A percentile compares a stretch with the other conserved stretches of the same genome.
Conservation (phyloP, 2,888 invertebrate genomes). For the Scaptomyza parva region DNA sequence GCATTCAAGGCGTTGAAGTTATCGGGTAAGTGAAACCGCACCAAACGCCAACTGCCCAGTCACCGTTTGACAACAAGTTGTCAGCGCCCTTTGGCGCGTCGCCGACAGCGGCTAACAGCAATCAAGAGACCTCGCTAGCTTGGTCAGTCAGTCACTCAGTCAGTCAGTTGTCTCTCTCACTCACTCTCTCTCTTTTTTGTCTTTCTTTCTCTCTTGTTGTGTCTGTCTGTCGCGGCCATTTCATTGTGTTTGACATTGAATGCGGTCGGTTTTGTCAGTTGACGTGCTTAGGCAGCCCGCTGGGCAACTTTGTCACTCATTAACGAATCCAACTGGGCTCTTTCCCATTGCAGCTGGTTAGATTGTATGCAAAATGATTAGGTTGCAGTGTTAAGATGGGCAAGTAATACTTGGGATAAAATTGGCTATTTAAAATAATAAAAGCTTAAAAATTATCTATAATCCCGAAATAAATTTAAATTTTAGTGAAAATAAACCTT, state of each 20-base stretch:
- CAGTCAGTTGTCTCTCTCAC: conserved; percentile 58
- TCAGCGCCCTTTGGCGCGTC: conserved; percentile 70
- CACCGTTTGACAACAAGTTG: conserved; percentile 68
- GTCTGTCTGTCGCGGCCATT: conserved; percentile 55
- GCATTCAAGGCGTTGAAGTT: conserved; percentile 91
- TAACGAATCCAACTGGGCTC: conserved; percentile 38
- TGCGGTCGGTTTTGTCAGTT: conserved; percentile 73
- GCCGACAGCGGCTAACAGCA: conserved; percentile 47
- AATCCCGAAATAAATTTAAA: background rate
- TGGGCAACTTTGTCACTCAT: conserved; percentile 69
- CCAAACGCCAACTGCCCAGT: conserved; percentile 22
- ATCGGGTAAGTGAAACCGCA: conserved; percentile 86
- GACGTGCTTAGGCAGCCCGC: conserved; percentile 61
- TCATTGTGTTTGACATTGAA: conserved; percentile 76
- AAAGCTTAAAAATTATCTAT: too few species aligned
- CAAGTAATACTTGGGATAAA: too few species aligned
- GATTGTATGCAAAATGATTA: conserved; percentile 13
- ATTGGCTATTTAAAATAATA: too few species aligned
- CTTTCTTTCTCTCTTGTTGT: conserved; percentile 29
- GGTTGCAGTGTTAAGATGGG: background rate
- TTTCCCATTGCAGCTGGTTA: conserved; percentile 5
- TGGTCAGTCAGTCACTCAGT: conserved; percentile 59
- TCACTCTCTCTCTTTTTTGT: conserved; percentile 25
- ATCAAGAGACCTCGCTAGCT: conserved; percentile 43
- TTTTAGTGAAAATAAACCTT: background rate